phyloP scores from a whole-genome alignment of 2,113 vertebrate genomes.

The Donacobius atricapilla region DNA sequence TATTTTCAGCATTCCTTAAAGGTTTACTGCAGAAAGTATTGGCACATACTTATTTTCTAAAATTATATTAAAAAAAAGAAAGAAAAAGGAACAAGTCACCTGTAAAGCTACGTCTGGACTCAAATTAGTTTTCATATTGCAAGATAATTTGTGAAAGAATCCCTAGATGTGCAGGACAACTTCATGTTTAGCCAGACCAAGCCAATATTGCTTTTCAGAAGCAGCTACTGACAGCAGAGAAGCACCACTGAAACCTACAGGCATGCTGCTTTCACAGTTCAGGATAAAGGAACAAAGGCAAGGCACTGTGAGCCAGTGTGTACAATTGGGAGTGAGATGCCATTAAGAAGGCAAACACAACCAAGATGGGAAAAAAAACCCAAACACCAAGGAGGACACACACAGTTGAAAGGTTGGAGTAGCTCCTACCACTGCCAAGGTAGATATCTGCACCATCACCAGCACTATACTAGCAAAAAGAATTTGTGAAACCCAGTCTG shows the following conservation, averaged over 20 bases:
- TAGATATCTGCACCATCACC: no score
- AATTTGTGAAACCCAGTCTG: not conserved
- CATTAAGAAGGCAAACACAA: not conserved
- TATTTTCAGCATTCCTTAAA: not conserved
- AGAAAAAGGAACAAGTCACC: not conserved
- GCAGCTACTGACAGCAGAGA: not conserved
- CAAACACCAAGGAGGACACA: not conserved
- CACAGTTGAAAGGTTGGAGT: not conserved
- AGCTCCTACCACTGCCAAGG: not conserved
- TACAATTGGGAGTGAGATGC: accelerated
- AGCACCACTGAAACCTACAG: not conserved
- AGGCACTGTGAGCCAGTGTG: not conserved
- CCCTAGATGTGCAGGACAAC: not conserved
- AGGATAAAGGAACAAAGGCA: not conserved
- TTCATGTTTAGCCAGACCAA: not conserved
- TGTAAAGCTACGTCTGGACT: not conserved
- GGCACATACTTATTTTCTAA: not conserved
- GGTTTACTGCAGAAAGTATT: not conserved
- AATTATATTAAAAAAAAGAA: not conserved
- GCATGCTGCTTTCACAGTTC: not conserved
- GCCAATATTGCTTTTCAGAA: not conserved
- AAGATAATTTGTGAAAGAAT: not conserved
- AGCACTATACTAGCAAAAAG: not conserved
- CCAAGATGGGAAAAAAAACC: accelerated
- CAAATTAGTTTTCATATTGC: not conserved